Conservation (phyloP, 2,888 invertebrate species). For the Acanthosepion lycidas region DNA sequence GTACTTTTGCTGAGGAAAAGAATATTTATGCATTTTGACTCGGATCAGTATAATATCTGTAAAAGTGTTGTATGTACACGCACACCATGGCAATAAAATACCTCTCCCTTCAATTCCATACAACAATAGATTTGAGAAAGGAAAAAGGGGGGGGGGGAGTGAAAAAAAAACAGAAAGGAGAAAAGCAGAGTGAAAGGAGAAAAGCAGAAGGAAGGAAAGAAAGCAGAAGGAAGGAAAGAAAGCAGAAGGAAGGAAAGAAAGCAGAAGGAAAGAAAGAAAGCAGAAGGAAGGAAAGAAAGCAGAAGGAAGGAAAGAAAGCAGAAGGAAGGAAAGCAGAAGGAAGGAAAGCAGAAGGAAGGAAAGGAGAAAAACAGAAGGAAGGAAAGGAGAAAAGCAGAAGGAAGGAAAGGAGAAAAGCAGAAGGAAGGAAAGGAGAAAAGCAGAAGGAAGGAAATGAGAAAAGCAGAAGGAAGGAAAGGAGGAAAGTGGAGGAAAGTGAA, state of each 20-base stretch:
- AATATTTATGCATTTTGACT: too few species aligned
- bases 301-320: not conserved
- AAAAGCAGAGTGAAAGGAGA: too few species aligned
- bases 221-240: not conserved
- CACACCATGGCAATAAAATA: too few species aligned
- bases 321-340: not conserved
- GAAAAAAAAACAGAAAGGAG: too few species aligned
- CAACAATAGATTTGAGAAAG: too few species aligned
- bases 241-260: not conserved
- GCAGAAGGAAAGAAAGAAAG: not conserved
- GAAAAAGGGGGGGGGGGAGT: too few species aligned
- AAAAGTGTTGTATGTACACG: too few species aligned
- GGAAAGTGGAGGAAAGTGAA: not conserved
- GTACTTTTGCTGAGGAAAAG: too few species aligned
- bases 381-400: not conserved
- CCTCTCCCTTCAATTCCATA: too few species aligned
- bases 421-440: not conserved
- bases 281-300: not conserved
- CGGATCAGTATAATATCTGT: too few species aligned
- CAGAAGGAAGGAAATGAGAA: not conserved
- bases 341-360: not conserved
- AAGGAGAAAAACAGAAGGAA: not conserved
- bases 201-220: too few species aligned
- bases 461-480: not conserved
- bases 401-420: not conserved